A percentile compares a stretch with the other conserved stretches of the same genome.
Conservation (phyloP, 1,140 invertebrate genomes). For the Drosophila malerkotliana region DNA sequence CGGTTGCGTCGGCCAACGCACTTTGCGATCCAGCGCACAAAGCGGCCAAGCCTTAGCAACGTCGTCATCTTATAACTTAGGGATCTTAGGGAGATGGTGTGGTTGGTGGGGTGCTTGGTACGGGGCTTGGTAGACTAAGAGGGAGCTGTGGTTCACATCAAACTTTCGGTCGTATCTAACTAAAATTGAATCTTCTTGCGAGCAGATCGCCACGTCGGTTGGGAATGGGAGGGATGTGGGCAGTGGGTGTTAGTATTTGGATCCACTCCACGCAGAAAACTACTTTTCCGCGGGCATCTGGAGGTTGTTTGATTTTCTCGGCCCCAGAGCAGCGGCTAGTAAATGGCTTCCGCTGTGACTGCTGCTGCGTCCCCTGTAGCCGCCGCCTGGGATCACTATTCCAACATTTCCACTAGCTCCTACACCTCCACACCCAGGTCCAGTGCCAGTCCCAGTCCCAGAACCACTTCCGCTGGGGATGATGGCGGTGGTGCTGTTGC, state of each 20-base stretch:
- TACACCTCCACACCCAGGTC: slow-evolving; percentile 22
- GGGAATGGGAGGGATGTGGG: slow-evolving; percentile 19
- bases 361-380: slow-evolving; percentile 62
- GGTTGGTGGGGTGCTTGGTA: neutral
- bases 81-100: slow-evolving; percentile 14
- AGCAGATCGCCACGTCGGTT: slow-evolving; percentile 54
- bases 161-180: slow-evolving; percentile 37
- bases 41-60: slow-evolving; percentile 48
- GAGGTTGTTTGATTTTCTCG: slow-evolving; percentile 15
- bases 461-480: slow-evolving; percentile 2
- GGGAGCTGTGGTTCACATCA: slow-evolving; percentile 21
- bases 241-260: neutral
- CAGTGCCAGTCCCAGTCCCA: slow-evolving; percentile 18
- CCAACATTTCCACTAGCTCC: slow-evolving; percentile 15
- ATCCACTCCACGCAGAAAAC: neutral
- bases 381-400: slow-evolving; percentile 25
- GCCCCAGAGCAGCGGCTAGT: slow-evolving; percentile 21
- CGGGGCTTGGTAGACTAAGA: neutral
- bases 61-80: slow-evolving; percentile 68
- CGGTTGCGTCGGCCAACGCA: slow-evolving; percentile 39
- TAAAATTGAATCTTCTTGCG: slow-evolving; percentile 55
- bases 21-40: slow-evolving; percentile 66
- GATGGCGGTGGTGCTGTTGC: slow-evolving; percentile 43
- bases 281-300: slow-evolving; percentile 25
- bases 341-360: slow-evolving; percentile 33